A percentile compares a stretch with the other conserved stretches of the same genome.
phyloP scores from a whole-genome alignment of 37 sponge, comb jelly and placozoan genomes.

The Haliclona indistincta region DNA sequence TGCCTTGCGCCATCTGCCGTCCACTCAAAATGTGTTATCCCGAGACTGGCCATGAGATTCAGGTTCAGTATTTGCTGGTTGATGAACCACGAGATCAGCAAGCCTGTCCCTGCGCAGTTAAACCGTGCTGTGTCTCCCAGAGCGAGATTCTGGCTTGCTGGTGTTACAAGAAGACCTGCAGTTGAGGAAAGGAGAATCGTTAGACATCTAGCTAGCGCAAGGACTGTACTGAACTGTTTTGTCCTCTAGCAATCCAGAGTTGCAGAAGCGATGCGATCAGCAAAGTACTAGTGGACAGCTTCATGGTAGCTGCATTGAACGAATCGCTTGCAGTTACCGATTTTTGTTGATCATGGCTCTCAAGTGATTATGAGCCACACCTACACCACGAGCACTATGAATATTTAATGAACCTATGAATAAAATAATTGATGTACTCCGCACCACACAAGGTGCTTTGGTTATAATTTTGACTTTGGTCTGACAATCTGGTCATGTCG shows the following conservation, averaged over 20 bases:
- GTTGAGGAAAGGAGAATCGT: background rate
- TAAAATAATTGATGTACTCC: background rate
- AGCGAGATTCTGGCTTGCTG: background rate
- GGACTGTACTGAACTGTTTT: too few relatives aligned
- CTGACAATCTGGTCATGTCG: constrained; percentile 32
- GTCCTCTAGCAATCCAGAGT: too few relatives aligned
- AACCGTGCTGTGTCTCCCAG: background rate
- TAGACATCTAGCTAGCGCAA: too few relatives aligned
- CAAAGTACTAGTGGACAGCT: too few relatives aligned
- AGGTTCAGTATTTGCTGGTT: background rate
- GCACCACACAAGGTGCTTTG: background rate
- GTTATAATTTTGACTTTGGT: constrained; percentile 13
- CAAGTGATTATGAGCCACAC: too few relatives aligned
- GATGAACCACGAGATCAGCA: background rate
- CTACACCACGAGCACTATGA: background rate
- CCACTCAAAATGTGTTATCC: background rate
- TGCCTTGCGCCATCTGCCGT: background rate
- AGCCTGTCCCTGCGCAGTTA: background rate
- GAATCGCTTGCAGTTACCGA: too few relatives aligned
- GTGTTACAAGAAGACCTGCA: background rate
- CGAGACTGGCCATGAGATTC: background rate
- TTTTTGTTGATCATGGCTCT: too few relatives aligned
- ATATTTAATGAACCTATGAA: background rate
- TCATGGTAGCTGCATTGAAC: too few relatives aligned
- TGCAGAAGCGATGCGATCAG: too few relatives aligned